A percentile compares a stretch with the other conserved stretches of the same genome.
Conservation (phyloP, 2,888 invertebrate genomes). For the Lithophane socia region DNA sequence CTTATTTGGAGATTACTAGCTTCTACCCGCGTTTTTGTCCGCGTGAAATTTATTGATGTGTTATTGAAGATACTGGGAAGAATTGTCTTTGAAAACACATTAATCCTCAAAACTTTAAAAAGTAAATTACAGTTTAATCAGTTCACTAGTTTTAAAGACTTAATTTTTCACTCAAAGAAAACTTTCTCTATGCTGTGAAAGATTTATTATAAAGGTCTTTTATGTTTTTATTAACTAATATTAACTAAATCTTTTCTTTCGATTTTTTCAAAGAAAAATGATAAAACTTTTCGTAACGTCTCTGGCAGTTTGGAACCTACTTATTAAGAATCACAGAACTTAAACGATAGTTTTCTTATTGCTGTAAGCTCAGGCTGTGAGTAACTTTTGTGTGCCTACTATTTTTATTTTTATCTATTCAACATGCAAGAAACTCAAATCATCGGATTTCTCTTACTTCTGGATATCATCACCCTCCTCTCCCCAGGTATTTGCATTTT, state of each 20-base stretch:
- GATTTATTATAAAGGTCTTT: conserved; percentile 21
- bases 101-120: conserved; percentile 5
- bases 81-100: not conserved
- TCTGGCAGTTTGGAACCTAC: not conserved
- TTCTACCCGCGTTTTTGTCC: too few species aligned
- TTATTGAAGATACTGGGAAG: too few species aligned
- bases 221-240: too few species aligned
- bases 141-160: conserved; percentile 15
- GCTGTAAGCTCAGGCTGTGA: too few species aligned
- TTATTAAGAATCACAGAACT: too few species aligned
- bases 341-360: too few species aligned
- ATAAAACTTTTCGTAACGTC: not conserved
- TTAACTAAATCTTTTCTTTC: conserved; percentile 21
- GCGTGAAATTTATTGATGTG: too few species aligned
- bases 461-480: not conserved
- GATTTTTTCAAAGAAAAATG: conserved; percentile 1
- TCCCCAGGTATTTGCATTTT: not conserved
- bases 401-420: too few species aligned
- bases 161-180: conserved; percentile 20
- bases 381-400: too few species aligned
- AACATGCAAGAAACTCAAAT: not conserved
- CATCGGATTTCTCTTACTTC: not conserved
- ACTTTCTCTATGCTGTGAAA: not conserved
- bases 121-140: conserved; percentile 37
- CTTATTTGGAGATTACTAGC: too few species aligned